These are phyloP conservation scores for Copidosoma floridanum DNA, from an alignment of 1,140 invertebrate genomes.

Conservation along the genomic window DNA sequence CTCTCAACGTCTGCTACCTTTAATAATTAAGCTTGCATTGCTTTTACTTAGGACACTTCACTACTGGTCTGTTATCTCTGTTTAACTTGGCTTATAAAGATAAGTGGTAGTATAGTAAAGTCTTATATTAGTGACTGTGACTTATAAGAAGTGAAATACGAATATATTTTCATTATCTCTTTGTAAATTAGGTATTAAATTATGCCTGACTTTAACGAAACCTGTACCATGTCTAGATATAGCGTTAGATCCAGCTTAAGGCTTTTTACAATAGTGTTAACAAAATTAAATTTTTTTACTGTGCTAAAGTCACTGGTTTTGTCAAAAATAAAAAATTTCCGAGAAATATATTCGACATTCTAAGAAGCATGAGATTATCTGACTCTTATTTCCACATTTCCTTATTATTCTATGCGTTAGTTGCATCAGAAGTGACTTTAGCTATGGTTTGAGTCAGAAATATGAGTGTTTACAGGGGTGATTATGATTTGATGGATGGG, in stretches of 20 bases:
- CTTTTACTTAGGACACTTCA: too few relatives aligned
- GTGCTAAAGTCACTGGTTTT: constrained; percentile 18
- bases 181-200: constrained; percentile 15
- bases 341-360: constrained; percentile 19
- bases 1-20: too few relatives aligned
- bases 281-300: constrained; percentile 17
- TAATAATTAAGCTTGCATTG: too few relatives aligned
- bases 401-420: constrained; percentile 13
- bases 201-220: constrained; percentile 6
- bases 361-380: constrained; percentile 21
- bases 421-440: not conserved
- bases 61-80: too few relatives aligned
- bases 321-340: constrained; percentile 15
- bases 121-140: too few relatives aligned
- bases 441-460: constrained; percentile 3
- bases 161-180: too few relatives aligned
- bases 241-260: constrained; percentile 7
- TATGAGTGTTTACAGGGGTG: constrained; percentile 4
- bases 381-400: constrained; percentile 25
- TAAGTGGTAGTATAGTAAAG: too few relatives aligned
- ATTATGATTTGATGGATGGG: not conserved
- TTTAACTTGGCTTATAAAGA: too few relatives aligned
- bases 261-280: constrained; percentile 18
- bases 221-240: constrained; percentile 17
- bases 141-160: too few relatives aligned